These are phyloP conservation scores for Cyanistes caeruleus DNA, from an alignment of 2,113 vertebrate species.

Conservation along the genomic window DNA sequence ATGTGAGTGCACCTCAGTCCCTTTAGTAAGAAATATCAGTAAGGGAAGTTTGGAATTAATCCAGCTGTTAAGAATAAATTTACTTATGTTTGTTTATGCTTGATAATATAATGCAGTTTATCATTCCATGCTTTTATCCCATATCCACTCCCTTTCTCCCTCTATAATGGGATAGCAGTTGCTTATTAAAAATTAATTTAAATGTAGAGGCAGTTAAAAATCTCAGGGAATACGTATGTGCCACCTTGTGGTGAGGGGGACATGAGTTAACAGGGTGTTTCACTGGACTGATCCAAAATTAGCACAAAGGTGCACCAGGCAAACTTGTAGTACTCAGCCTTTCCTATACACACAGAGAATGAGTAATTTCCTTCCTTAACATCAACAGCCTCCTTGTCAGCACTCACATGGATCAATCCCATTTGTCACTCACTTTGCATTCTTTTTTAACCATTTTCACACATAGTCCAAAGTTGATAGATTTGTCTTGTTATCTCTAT, in stretches of 20 bases:
- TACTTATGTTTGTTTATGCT: not conserved
- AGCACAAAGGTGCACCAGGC: not conserved
- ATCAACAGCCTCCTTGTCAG: not conserved
- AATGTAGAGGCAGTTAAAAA: not conserved
- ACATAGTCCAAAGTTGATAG: not conserved
- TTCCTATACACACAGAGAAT: not conserved
- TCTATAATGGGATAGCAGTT: not conserved
- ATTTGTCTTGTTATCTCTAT: not conserved
- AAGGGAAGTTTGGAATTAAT: not conserved
- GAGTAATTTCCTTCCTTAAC: not conserved
- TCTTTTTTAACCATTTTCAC: not conserved
- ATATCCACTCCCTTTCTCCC: not conserved
- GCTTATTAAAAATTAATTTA: not conserved
- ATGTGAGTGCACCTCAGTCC: not conserved
- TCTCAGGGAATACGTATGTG: not conserved
- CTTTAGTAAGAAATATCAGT: not conserved
- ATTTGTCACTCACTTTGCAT: not conserved
- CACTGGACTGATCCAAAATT: not conserved
- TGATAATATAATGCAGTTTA: not conserved
- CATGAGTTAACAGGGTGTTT: not conserved
- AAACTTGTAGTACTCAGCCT: not conserved
- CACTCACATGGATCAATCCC: not conserved
- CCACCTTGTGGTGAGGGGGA: constrained; percentile 33
- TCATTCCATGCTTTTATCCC: not conserved
- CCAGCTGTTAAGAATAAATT: not conserved